Base-by-base conservation (phyloP, 2,888 invertebrate genomes). In the Rhamnusium bicolor region DNA sequence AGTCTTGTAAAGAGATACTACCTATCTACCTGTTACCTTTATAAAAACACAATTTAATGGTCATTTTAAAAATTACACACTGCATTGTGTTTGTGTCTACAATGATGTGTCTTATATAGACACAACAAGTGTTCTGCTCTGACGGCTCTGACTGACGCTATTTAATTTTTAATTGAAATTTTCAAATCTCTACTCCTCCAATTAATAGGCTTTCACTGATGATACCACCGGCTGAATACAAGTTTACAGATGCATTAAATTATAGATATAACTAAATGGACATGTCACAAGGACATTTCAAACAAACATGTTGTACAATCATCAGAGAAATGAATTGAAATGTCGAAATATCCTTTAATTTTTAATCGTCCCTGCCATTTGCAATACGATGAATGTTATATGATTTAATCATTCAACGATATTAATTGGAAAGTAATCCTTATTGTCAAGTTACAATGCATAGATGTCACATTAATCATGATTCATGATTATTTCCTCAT, bases 191-290 rank as follows among this genome's bases (percentile, higher is more conserved):
- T n/a, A 14, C 10, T 21, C n/a, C 62, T 40, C 40, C 14, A 10
- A 47, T 21, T 12, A 62, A 49, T 62, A 47, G n/a, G n/a, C 62
- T 62, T 62, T 62, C n/a, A 62, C 18, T 24, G 47, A 14, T 10
- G 47, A 21, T 27, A 24, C 27, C 54, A n/a, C 24, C 54, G 19
- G n/a, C 14, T 24, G 54, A 5, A 6, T 6, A 27, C 63, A 18
- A 47, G n/a, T 63, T 16, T 49, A 24, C 49, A 63, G n/a, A 10
- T 49, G 49, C 18, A 49, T 21, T 63, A 49, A 63, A 63, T 51
- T 63, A 63, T 63, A 51, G 63, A 51, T 49, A 51, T 63, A 49
- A 14, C 51, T 27, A 63, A 63, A 63, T 63, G 63, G 49, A 63
- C 29, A 63, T 63, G 63, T 63, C 63, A 63, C 49, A 49, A 24